phyloP scores from a whole-genome alignment of 2,113 vertebrate species.

The Diadophis punctatus region DNA sequence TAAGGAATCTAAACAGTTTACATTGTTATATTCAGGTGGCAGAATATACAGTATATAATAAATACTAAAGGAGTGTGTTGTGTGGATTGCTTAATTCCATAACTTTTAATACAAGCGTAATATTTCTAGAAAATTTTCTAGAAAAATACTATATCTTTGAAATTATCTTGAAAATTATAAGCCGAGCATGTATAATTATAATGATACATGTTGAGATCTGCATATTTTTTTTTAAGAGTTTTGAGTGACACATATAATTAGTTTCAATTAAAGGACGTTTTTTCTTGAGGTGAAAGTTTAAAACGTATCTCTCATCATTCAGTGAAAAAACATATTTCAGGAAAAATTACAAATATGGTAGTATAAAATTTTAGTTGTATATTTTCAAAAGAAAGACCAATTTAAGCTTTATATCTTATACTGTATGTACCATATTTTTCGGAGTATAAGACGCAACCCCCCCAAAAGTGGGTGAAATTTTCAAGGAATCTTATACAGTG shows the following conservation, averaged over 20 bases:
- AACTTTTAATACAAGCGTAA: not conserved
- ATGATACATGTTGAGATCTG: not conserved
- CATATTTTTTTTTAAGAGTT: not conserved
- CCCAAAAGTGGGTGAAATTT: no score
- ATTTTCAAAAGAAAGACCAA: not conserved
- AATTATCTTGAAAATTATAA: conserved; percentile 15
- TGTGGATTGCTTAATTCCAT: not conserved
- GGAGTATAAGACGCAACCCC: no score
- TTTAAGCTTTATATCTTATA: not conserved
- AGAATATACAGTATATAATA: conserved; percentile 46
- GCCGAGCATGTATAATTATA: not conserved
- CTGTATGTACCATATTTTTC: no score
- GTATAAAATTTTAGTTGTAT: not conserved
- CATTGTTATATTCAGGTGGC: conserved; percentile 46
- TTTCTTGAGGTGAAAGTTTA: not conserved
- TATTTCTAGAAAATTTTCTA: not conserved
- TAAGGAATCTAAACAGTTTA: conserved; percentile 29
- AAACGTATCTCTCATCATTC: not conserved
- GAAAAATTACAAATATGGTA: not conserved
- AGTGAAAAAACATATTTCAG: not conserved
- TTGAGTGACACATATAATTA: not conserved
- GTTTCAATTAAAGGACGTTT: not conserved
- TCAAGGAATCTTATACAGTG: no score
- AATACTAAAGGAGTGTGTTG: not conserved
- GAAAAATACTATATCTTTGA: not conserved